phyloP scores from a whole-genome alignment of 2,888 invertebrate species.

The Sesia bembeciformis region DNA sequence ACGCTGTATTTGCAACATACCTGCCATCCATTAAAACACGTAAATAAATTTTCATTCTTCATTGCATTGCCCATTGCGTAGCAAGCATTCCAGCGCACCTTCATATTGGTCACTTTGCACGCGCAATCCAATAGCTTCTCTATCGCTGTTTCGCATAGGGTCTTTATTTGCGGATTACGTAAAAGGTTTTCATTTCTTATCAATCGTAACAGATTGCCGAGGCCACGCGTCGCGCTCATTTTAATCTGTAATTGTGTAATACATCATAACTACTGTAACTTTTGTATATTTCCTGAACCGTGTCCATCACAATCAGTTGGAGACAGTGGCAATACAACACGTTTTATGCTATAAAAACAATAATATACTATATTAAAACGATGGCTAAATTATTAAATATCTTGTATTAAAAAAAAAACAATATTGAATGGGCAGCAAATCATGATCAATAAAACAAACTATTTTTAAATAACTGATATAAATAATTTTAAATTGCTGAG shows the following conservation, averaged over 20 bases:
- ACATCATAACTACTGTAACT: no score
- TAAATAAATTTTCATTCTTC: conserved; percentile 73
- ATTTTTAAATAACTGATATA: no score
- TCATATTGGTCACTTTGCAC: conserved; percentile 82
- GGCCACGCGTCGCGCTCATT: conserved; percentile 85
- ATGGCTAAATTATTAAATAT: no score
- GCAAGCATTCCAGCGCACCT: conserved; percentile 95
- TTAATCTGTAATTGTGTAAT: conserved; percentile 45
- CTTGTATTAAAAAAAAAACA: no score
- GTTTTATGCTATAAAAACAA: no score
- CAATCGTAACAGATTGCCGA: conserved; percentile 86
- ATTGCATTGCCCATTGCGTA: conserved; percentile 89
- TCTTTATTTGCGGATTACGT: conserved; percentile 59
- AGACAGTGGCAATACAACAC: no score
- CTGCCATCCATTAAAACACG: conserved; percentile 70
- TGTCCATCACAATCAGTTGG: no score
- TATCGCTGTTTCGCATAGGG: conserved; percentile 75
- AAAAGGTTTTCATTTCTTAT: conserved; percentile 66
- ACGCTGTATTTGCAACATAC: conserved; percentile 20
- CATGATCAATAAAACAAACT: no score
- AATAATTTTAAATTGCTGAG: no score
- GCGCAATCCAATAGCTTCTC: conserved; percentile 81
- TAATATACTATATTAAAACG: no score
- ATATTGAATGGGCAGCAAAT: no score
- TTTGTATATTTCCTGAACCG: no score